These are phyloP conservation scores for Haliclona indistincta DNA, from an alignment of 37 sponge, comb jelly and placozoan species.

Conservation along the genomic window DNA sequence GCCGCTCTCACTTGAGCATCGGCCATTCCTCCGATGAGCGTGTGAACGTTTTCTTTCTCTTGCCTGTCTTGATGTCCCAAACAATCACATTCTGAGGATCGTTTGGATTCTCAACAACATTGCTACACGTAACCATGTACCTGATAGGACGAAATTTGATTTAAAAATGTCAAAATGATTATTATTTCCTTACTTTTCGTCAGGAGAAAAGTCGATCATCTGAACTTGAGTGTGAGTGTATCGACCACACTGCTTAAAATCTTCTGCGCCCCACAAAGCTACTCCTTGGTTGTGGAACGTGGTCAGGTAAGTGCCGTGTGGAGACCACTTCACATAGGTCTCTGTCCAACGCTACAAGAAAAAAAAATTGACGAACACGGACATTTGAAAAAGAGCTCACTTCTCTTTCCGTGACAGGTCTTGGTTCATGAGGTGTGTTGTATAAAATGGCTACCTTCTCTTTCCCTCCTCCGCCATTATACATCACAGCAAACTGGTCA, in stretches of 20 bases:
- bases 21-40: constrained; percentile 87
- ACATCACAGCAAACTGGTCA: constrained; percentile 93
- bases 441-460: constrained; percentile 48
- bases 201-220: constrained; percentile 94
- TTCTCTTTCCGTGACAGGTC: constrained; percentile 61
- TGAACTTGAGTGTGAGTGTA: constrained; percentile 75
- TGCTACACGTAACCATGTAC: constrained; percentile 72
- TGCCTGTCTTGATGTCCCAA: constrained; percentile 84
- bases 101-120: constrained; percentile 46
- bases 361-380: not conserved
- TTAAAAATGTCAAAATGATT: no score
- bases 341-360: constrained; percentile 87
- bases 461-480: constrained; percentile 45
- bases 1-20: constrained; percentile 91
- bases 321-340: constrained; percentile 90
- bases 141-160: no score
- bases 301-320: constrained; percentile 90
- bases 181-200: constrained; percentile 74
- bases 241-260: constrained; percentile 70
- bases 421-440: constrained; percentile 66
- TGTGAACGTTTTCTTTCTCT: constrained; percentile 73
- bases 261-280: constrained; percentile 88
- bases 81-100: constrained; percentile 81
- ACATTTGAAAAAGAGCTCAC: constrained; percentile 25
- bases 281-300: constrained; percentile 92